Conservation (phyloP, 2,888 invertebrate species). For the Terebella lapidaria region DNA sequence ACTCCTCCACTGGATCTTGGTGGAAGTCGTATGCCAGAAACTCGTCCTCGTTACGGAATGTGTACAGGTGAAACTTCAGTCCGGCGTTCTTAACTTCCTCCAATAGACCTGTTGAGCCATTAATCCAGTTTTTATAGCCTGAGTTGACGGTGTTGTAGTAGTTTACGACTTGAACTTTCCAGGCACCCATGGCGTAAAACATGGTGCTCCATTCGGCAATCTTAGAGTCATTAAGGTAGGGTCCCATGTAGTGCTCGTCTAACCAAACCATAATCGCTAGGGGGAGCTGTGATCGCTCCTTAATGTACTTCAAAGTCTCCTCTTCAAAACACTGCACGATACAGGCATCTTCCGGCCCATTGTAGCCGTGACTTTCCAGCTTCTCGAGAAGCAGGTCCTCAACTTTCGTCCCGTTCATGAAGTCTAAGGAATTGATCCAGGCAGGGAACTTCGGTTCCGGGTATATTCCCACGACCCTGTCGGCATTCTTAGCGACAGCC, state of each 20-base stretch:
- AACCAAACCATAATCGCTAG: background rate
- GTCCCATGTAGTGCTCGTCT: background rate
- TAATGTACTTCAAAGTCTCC: background rate
- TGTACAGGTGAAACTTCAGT: slow-evolving; percentile 3
- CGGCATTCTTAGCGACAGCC: background rate
- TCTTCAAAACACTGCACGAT: slow-evolving; percentile 7
- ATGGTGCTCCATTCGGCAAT: background rate
- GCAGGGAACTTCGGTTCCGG: slow-evolving; percentile 8
- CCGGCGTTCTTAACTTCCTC: background rate
- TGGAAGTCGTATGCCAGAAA: slow-evolving; percentile 18
- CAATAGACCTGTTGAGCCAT: background rate
- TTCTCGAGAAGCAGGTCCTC: slow-evolving; percentile 6
- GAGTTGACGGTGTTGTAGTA: background rate
- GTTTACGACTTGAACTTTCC: background rate
- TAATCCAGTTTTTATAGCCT: slow-evolving; percentile 3
- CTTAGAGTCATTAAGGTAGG: background rate
- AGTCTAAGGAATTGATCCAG: slow-evolving; percentile 2
- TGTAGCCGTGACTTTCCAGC: slow-evolving; percentile 6
- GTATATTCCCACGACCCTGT: slow-evolving; percentile 10
- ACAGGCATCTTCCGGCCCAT: background rate
- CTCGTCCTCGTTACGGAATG: slow-evolving; percentile 12
- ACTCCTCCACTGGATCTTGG: slow-evolving; percentile 18
- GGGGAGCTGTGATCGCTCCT: background rate
- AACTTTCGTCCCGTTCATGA: background rate
- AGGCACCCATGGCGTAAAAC: background rate